These are phyloP conservation scores for Macroglossus sobrinus DNA, from an alignment of 2,113 vertebrate genomes.

Conservation along the genomic window DNA sequence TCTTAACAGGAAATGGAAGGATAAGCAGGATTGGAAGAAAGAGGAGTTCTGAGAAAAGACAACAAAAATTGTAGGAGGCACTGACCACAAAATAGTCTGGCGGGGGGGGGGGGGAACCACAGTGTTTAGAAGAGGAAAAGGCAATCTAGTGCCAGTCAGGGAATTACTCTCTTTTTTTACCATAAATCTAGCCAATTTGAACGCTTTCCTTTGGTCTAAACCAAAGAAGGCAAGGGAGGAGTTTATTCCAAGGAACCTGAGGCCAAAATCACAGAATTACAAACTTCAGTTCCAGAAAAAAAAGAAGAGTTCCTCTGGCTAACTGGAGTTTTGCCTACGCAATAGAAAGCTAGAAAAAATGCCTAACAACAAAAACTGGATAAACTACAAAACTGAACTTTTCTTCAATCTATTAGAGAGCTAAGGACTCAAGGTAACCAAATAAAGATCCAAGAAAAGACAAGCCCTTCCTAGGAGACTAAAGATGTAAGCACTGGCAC, in stretches of 20 bases:
- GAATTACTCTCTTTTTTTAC: neutral
- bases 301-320: neutral
- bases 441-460: conserved; percentile 2
- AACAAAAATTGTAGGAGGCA: neutral
- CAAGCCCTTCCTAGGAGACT: neutral
- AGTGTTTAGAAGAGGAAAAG: neutral
- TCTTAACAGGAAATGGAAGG: neutral
- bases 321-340: neutral
- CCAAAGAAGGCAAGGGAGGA: neutral
- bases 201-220: neutral
- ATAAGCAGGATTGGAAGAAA: neutral
- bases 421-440: neutral
- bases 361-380: neutral
- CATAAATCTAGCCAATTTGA: neutral
- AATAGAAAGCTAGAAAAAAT: neutral
- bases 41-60: neutral
- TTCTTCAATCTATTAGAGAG: neutral
- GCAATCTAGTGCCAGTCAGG: neutral
- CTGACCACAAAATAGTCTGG: neutral
- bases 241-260: neutral
- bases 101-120: neutral
- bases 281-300: neutral
- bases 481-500: neutral
- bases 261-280: neutral
- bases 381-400: conserved; percentile 14